Base-by-base conservation (phyloP, 2,113 vertebrate species). In the Sylvicapra grimmia region DNA sequence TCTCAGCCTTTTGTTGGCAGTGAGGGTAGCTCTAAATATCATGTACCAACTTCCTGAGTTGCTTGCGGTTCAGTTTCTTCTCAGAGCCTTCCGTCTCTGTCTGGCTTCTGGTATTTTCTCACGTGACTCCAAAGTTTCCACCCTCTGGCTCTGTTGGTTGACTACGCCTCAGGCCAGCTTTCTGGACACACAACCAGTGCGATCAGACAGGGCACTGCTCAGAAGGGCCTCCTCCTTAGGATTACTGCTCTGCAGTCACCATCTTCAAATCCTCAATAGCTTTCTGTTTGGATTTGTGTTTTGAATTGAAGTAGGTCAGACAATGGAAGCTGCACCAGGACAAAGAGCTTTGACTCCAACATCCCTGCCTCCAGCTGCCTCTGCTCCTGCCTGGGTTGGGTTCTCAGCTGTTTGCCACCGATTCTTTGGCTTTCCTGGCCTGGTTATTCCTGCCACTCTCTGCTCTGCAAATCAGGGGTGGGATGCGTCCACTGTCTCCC, bases 371-470 rank as follows among this genome's bases (percentile, higher is more conserved):
- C 12, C 13, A 7, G 33, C 29, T 63, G 47, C 65, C 53, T 59
- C 27, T 0, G 3, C 16, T 6, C 47, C 44, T 75, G 7, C 9
- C 4, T 29, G 14, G 4, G 1, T 29, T 85, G 54, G 19, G 0
- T 6, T 27, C 44, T 85, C 25, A 63, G 9, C 89, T 77, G 1
- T n/a, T 19, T 54, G 19, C 16, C 36, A 5, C 12, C 5, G 0
- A 53, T 89, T 8, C 21, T 61, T 18, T 21, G 31, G 11, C 59
- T 79, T n/a, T 89, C 27, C 33, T 3, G 2, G 27, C 23, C 49
- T 82, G 2, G 1, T 16, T 3, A 53, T 0, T 8, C 11, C 31
- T 53, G 36, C 18, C 19, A 75, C 21, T 44, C 8, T 94, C 23
- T 72, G 21, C 10, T 88, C 11, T 86, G 29, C 65, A 51, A 80